Evolutionary conservation across 2,113 vertebrate genomes (phyloP).

Genomic region (Oenanthe oenanthe): DNA sequence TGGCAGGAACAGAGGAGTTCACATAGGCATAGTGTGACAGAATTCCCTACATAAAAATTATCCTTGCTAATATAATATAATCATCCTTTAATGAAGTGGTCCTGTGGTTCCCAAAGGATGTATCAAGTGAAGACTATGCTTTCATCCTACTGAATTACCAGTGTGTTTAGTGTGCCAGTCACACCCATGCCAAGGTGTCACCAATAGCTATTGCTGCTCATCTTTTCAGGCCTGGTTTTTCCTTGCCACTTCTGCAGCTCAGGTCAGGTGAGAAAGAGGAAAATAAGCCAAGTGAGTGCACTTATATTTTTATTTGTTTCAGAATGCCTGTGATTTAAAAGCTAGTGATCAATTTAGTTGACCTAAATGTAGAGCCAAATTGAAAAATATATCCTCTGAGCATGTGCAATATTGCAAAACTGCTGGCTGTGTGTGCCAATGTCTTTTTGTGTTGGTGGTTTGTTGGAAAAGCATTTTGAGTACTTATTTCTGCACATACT

Average conservation of each 20-base stretch:
- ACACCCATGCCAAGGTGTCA: not conserved
- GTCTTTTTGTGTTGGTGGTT: not conserved
- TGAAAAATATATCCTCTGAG: not conserved
- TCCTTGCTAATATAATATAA: slow-evolving; percentile 40
- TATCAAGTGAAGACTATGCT: not conserved
- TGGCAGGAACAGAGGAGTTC: slow-evolving; percentile 35
- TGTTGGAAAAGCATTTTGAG: not conserved
- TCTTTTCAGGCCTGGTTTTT: slow-evolving; percentile 7
- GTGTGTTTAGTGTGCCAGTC: slow-evolving; percentile 9
- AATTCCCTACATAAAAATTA: slow-evolving; percentile 42
- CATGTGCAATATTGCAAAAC: not conserved
- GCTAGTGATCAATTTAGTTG: not conserved
- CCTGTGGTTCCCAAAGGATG: not conserved
- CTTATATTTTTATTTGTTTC: not conserved
- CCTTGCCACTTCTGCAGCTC: not conserved
- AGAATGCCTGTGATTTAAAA: not conserved
- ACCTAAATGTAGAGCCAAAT: not conserved
- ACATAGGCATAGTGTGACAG: not conserved
- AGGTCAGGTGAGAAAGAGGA: not conserved
- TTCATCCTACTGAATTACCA: not conserved
- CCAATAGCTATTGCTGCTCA: not conserved
- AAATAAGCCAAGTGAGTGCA: not conserved
- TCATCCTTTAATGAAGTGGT: slow-evolving; percentile 48
- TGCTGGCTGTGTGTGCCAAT: not conserved
- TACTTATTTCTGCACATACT: not conserved